These are phyloP conservation scores for Alauda arvensis DNA, from an alignment of 2,797 vertebrate genomes.

Conservation along the genomic window DNA sequence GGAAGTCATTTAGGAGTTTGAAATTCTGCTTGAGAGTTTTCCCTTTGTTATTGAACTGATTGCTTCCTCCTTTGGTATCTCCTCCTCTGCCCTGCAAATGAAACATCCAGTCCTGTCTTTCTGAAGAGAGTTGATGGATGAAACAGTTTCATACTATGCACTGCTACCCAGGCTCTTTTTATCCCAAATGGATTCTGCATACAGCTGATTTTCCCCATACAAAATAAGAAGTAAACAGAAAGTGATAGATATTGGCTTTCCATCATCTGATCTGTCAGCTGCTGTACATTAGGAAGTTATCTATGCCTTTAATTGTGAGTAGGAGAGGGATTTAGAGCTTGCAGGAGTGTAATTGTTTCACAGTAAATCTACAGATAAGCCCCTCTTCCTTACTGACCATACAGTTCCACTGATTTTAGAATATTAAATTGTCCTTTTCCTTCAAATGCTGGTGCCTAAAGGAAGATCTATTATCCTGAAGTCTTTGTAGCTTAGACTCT, in stretches of 20 bases:
- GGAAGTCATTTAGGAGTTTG: neutral
- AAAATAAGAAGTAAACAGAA: slow-evolving; percentile 22
- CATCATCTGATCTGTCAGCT: slow-evolving; percentile 33
- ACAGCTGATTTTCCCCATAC: slow-evolving; percentile 1
- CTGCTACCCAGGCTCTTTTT: slow-evolving; percentile 18
- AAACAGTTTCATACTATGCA: neutral
- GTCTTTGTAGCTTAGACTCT: neutral
- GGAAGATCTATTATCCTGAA: slow-evolving; percentile 8
- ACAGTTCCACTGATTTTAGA: neutral
- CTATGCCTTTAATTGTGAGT: slow-evolving; percentile 56
- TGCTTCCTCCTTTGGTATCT: neutral
- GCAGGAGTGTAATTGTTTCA: neutral
- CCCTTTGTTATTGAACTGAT: neutral
- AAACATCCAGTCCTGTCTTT: neutral
- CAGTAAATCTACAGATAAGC: slow-evolving; percentile 26
- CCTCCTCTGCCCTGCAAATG: neutral
- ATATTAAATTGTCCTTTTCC: slow-evolving; percentile 17
- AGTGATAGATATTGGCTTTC: slow-evolving; percentile 44
- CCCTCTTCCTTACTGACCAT: slow-evolving; percentile 19
- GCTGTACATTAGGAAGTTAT: slow-evolving; percentile 45
- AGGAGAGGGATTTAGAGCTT: slow-evolving; percentile 47
- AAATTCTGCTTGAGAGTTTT: neutral
- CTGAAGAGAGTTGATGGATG: neutral
- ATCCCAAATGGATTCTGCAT: neutral
- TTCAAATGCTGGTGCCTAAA: neutral